Percentiles rank a stretch among this genome's conserved stretches.
These are phyloP conservation scores for Eptesicus fuscus DNA, from an alignment of 2,113 vertebrate genomes.

Conservation along the genomic window DNA sequence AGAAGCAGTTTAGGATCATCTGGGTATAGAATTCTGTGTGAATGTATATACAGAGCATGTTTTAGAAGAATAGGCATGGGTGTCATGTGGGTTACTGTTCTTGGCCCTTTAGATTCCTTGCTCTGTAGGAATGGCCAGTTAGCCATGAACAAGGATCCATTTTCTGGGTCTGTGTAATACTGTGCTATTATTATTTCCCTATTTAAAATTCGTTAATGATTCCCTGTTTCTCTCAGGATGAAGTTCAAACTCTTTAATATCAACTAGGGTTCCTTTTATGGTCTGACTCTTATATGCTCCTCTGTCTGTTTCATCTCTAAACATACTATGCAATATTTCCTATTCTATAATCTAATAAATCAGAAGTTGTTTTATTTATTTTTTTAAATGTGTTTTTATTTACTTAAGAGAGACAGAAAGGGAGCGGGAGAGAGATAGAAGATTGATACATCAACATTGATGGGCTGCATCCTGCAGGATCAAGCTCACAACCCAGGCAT, in stretches of 20 bases:
- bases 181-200: background rate
- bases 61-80: background rate
- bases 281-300: background rate
- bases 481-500: too few species aligned
- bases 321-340: background rate
- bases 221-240: background rate
- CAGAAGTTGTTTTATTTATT: background rate
- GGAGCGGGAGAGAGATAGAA: too few species aligned
- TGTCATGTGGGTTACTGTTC: background rate
- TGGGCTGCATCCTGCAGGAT: too few species aligned
- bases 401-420: too few species aligned
- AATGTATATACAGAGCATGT: background rate
- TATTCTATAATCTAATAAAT: background rate
- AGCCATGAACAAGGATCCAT: background rate
- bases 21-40: background rate
- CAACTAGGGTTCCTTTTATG: background rate
- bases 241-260: background rate
- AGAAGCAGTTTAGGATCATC: background rate
- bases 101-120: background rate
- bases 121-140: rapidly evolving
- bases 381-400: too few species aligned
- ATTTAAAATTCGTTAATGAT: background rate
- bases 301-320: background rate
- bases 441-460: too few species aligned
- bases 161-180: background rate